phyloP scores from a whole-genome alignment of 2,888 invertebrate genomes.

The Xanthorhoe spadicearia region DNA sequence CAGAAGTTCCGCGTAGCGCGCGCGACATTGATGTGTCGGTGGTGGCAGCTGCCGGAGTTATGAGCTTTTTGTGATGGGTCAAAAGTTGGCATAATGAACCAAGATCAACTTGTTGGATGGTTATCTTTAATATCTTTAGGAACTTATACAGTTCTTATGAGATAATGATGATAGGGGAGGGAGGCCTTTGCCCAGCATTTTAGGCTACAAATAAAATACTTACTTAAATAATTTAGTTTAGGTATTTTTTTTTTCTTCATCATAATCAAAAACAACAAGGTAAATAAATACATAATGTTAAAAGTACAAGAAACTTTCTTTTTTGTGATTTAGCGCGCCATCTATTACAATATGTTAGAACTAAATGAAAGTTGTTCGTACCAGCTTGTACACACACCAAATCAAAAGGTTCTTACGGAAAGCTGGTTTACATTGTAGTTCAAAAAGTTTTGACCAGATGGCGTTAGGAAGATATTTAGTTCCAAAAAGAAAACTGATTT shows the following conservation, averaged over 20 bases:
- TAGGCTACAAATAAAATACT: no score
- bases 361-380: constrained; percentile 9
- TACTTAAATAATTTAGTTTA: background rate
- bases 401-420: background rate
- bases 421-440: constrained; percentile 21
- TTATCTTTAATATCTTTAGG: no score
- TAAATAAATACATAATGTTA: no score
- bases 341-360: constrained; percentile 14
- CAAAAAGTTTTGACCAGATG: constrained; percentile 21
- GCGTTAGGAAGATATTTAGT: constrained; percentile 30
- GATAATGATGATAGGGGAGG: no score
- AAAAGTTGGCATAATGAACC: background rate
- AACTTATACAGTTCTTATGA: no score
- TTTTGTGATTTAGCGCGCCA: constrained; percentile 20
- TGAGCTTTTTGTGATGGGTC: background rate
- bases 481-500: constrained; percentile 18
- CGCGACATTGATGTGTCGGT: constrained; percentile 69
- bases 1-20: constrained; percentile 65
- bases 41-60: constrained; percentile 48
- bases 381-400: background rate
- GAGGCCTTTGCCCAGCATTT: no score
- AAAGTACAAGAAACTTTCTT: no score
- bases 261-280: no score
- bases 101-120: background rate
- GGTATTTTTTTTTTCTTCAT: no score